Percentiles rank a stretch among this genome's conserved stretches.
phyloP scores from a whole-genome alignment of 2,888 invertebrate species.

The Nephrotoma guestfalica region DNA sequence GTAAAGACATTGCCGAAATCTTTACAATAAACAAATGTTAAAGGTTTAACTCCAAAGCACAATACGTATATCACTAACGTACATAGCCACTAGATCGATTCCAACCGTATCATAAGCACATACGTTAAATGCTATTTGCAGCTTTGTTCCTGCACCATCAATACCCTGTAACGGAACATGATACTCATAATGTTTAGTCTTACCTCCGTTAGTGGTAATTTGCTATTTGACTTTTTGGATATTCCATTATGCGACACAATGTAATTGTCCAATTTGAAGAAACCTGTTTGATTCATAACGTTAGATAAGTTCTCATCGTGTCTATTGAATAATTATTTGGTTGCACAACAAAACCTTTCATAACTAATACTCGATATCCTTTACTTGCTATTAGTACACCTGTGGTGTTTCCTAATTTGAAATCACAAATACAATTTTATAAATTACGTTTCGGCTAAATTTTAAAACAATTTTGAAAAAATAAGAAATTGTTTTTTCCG shows the following conservation, averaged over 20 bases:
- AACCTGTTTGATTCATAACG: constrained; percentile 32
- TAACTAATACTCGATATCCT: constrained; percentile 83
- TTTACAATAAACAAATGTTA: constrained; percentile 95
- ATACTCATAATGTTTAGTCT: constrained; percentile 43
- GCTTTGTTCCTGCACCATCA: constrained; percentile 94
- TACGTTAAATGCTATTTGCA: constrained; percentile 75
- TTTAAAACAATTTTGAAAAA: too few relatives aligned
- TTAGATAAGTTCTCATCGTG: not conserved
- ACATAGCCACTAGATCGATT: constrained; percentile 94
- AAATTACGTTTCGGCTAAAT: too few relatives aligned
- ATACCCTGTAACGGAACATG: constrained; percentile 87
- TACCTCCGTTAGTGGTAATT: constrained; percentile 73
- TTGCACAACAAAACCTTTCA: constrained; percentile 79
- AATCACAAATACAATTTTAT: too few relatives aligned
- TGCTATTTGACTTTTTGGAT: constrained; percentile 39
- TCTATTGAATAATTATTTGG: constrained; percentile 27
- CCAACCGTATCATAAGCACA: constrained; percentile 73
- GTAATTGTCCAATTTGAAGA: constrained; percentile 36
- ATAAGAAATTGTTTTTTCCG: too few relatives aligned
- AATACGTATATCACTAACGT: constrained; percentile 93
- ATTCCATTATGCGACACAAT: constrained; percentile 82
- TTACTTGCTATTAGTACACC: constrained; percentile 88
- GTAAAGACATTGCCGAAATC: constrained; percentile 61
- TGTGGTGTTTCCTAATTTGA: too few relatives aligned
- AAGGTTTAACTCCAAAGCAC: constrained; percentile 87